Conservation (phyloP, 2,797 vertebrate genomes). For the Graptemys geographica region DNA sequence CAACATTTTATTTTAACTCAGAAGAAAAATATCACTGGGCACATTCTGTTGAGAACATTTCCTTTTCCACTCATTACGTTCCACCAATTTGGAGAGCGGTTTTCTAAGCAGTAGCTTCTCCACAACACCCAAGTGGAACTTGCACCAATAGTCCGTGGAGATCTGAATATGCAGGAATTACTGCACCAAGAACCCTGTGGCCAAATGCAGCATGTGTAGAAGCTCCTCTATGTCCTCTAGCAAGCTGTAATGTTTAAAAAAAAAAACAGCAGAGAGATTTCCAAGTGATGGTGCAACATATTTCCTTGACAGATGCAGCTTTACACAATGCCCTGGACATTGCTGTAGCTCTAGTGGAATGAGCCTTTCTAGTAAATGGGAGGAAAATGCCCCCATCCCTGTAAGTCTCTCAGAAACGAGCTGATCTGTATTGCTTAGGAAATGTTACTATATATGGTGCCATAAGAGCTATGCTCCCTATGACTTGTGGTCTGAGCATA, state of each 20-base stretch:
- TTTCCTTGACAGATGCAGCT: background rate
- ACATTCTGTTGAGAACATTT: constrained; percentile 49
- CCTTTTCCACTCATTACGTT: constrained; percentile 51
- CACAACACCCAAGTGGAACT: constrained; percentile 14
- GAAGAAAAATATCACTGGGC: constrained; percentile 25
- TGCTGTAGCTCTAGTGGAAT: background rate
- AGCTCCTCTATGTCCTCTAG: background rate
- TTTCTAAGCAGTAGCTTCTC: constrained; percentile 41
- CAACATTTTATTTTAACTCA: constrained; percentile 54
- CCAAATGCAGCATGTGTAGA: background rate
- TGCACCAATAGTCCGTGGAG: background rate
- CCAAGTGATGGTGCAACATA: background rate
- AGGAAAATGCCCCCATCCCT: background rate
- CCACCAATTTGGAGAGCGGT: constrained; percentile 24
- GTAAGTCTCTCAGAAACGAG: background rate
- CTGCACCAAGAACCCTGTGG: background rate
- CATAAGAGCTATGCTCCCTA: background rate
- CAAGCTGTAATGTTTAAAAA: background rate
- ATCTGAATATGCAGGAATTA: background rate
- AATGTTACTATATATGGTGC: background rate
- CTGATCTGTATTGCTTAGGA: background rate
- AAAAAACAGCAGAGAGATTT: background rate
- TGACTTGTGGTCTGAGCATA: background rate
- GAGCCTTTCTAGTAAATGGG: background rate
- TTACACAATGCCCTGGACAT: background rate